Evolutionary conservation across 2,113 vertebrate species (phyloP).

Genomic region (Hypanus sabinus): DNA sequence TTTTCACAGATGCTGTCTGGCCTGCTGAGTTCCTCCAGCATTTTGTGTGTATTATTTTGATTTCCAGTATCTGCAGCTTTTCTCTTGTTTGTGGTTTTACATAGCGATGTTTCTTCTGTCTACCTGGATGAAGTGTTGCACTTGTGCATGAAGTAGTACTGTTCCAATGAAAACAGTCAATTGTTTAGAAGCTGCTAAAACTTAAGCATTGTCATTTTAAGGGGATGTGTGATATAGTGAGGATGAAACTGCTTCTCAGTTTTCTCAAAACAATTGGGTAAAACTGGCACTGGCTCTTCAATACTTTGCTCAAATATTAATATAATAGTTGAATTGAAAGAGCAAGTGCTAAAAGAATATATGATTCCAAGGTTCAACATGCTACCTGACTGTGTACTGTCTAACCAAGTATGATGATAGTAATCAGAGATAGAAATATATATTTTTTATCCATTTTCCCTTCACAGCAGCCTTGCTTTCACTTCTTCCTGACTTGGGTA

Average conservation of each 20-base stretch:
- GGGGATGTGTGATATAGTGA: neutral
- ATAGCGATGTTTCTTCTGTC: no score
- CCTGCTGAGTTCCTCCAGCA: no score
- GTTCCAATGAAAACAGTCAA: neutral
- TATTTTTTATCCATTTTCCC: neutral
- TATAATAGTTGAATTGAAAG: neutral
- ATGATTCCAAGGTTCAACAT: neutral
- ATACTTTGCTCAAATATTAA: no score
- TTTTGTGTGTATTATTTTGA: no score
- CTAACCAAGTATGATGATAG: neutral
- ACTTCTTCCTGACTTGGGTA: neutral
- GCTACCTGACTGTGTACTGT: neutral
- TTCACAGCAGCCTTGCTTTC: neutral
- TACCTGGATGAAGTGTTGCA: neutral
- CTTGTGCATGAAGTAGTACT: neutral
- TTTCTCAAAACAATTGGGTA: no score
- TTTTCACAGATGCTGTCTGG: no score
- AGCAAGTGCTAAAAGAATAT: neutral
- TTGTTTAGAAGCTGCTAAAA: neutral
- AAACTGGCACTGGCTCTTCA: no score
- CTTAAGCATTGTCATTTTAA: neutral
- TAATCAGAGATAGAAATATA: neutral
- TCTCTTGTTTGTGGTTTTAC: no score
- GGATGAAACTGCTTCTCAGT: neutral
- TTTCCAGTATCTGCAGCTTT: no score